Evolutionary conservation across 2,888 invertebrate genomes (phyloP), one percentile per base, ranked within the genome.

Genomic region (Poecilus cupreus): DNA sequence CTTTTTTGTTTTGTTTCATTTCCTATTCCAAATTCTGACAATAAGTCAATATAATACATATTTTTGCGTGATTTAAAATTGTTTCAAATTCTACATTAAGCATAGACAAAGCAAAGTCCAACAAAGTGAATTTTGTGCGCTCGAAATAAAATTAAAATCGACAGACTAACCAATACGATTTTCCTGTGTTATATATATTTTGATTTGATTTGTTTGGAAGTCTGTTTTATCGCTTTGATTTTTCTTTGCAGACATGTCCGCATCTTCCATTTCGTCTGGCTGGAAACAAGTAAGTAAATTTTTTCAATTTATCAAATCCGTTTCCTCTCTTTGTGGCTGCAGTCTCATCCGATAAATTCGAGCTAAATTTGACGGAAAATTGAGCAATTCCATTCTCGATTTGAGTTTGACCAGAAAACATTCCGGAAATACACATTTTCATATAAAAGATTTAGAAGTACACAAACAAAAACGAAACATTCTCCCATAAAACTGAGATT

Each of bases 251-350:
- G 72, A 72, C 43, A 46, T 72, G 72, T 72, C 16, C 72, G 72
- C 20, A 72, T 72, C 72, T 72, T 72, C 72, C 72, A 72, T 43
- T 72, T 72, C 46, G 46, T 72, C 46, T 18, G 46, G 24, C 46
- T 20, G 72, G 22, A 3, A 43, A 72, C 72, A 72, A 72, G 72
- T 72, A 72, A 72, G 72, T 72, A 72, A 43, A 72, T 72, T 72
- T 72, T 46, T 46, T 16, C 43, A 60, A 72, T 72, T 72, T 46
- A 72, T 72, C 72, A 72, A 72, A 72, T 72, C 72, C 43, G 43
- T 43, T 72, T 68, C 13, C 43, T 24, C 72, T 46, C 22, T 72
- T 32, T 68, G 68, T 13, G 37, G 37, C 10, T 22, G 39, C 18
- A 37, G 70, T 39, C 39, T 70, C 70, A 39, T 43, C 60, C 24